These are phyloP conservation scores for Holcopasites calliopsidis DNA, from an alignment of 1,140 invertebrate species.

Conservation along the genomic window DNA sequence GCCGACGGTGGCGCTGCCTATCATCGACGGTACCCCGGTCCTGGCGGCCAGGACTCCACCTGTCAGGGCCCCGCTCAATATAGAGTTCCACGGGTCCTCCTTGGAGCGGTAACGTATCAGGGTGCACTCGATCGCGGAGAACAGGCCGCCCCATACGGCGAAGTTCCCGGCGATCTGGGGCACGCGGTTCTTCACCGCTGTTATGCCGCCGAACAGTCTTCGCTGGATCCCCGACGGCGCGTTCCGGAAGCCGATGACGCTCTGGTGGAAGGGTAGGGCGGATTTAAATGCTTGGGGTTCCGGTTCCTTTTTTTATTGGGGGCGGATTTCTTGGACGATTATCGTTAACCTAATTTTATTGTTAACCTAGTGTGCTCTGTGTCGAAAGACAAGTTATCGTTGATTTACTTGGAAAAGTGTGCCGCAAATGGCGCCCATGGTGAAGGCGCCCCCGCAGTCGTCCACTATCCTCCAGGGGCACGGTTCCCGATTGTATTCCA, in stretches of 20 bases:
- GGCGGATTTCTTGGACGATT: no score
- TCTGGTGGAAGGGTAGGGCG: slow-evolving; percentile 1
- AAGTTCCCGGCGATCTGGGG: slow-evolving; percentile 57
- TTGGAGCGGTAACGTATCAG: slow-evolving; percentile 39
- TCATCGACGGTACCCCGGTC: slow-evolving; percentile 53
- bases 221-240: slow-evolving; percentile 47
- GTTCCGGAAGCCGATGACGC: slow-evolving; percentile 52
- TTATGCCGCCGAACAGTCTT: slow-evolving; percentile 37
- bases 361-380: no score
- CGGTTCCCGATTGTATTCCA: slow-evolving; percentile 57
- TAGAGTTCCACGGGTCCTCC: slow-evolving; percentile 57
- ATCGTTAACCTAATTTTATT: not conserved
- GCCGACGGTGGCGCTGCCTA: slow-evolving; percentile 53
- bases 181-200: slow-evolving; percentile 29
- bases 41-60: slow-evolving; percentile 51
- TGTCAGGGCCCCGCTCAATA: slow-evolving; percentile 48
- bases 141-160: slow-evolving; percentile 57
- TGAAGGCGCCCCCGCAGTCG: slow-evolving; percentile 56
- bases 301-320: no score
- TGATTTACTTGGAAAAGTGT: slow-evolving; percentile 46
- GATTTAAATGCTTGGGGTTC: no score
- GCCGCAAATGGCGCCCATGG: slow-evolving; percentile 54
- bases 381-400: no score
- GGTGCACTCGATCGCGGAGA: slow-evolving; percentile 56
- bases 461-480: slow-evolving; percentile 59